A percentile compares a stretch with the other conserved stretches of the same genome.
These are phyloP conservation scores for Catocala nupta DNA, from an alignment of 2,888 invertebrate genomes.

Conservation along the genomic window DNA sequence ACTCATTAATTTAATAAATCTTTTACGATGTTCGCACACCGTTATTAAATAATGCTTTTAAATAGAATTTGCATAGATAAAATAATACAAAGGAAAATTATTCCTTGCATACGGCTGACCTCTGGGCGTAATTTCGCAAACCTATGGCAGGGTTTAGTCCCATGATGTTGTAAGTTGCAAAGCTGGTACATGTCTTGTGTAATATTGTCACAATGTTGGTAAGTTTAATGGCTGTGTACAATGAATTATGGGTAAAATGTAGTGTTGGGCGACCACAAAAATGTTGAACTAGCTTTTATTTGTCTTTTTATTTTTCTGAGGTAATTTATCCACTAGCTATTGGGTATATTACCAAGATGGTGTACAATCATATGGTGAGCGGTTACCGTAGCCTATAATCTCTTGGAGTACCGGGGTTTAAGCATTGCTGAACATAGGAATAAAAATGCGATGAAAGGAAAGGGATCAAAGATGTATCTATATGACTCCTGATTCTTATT, in stretches of 20 bases:
- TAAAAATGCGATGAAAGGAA: too few relatives aligned
- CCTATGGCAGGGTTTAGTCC: slow-evolving; percentile 61
- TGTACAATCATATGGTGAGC: too few relatives aligned
- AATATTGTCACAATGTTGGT: slow-evolving; percentile 66
- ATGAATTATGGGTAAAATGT: slow-evolving; percentile 9
- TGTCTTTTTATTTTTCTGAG: too few relatives aligned
- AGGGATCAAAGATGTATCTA: too few relatives aligned
- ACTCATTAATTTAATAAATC: not conserved
- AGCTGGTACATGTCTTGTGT: slow-evolving; percentile 52
- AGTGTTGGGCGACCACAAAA: not conserved
- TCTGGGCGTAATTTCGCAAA: slow-evolving; percentile 68
- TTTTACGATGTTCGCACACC: slow-evolving; percentile 6
- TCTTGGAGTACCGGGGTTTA: too few relatives aligned
- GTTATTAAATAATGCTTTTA: slow-evolving; percentile 30
- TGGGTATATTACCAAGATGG: too few relatives aligned
- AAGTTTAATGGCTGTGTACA: slow-evolving; percentile 23
- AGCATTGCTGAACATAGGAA: too few relatives aligned
- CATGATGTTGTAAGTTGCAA: slow-evolving; percentile 65
- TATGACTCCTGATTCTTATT: too few relatives aligned
- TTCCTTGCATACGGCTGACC: slow-evolving; percentile 64
- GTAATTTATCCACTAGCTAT: too few relatives aligned
- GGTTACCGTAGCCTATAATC: too few relatives aligned
- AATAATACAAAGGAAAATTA: slow-evolving; percentile 65
- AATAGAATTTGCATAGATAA: slow-evolving; percentile 61
- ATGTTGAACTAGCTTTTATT: too few relatives aligned